Evolutionary conservation across 2,797 vertebrate genomes (phyloP).

Genomic region (Oreortyx pictus): DNA sequence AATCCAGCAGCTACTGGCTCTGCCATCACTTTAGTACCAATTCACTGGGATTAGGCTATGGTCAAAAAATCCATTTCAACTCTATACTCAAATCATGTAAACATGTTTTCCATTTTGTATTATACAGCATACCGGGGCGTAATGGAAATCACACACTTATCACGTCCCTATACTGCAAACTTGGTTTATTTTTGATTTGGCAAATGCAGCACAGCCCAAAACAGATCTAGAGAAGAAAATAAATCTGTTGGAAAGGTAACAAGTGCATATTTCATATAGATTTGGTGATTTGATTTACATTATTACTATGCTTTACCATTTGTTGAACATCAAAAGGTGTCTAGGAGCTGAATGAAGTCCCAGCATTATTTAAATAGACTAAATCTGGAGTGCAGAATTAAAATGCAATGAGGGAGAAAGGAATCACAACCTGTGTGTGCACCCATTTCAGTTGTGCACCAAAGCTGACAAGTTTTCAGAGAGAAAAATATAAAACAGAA

Average conservation of each 20-base stretch:
- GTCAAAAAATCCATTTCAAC: constrained; percentile 61
- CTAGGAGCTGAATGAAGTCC: not conserved
- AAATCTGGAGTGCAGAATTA: constrained; percentile 13
- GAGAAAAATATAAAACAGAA: not conserved
- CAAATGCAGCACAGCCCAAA: constrained; percentile 26
- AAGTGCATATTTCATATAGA: constrained; percentile 17
- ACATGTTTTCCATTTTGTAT: constrained; percentile 35
- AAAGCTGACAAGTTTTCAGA: not conserved
- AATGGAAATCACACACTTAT: constrained; percentile 31
- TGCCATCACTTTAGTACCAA: constrained; percentile 35
- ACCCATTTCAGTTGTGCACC: not conserved
- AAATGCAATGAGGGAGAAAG: not conserved
- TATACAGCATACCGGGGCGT: not conserved
- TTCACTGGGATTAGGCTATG: constrained; percentile 7
- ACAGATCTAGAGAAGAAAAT: constrained; percentile 47
- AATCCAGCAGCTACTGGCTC: not conserved
- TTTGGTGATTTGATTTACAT: constrained; percentile 53
- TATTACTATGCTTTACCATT: constrained; percentile 39
- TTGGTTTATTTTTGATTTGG: constrained; percentile 42
- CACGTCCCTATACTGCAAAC: not conserved
- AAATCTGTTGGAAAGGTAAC: constrained; percentile 55
- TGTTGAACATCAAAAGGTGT: constrained; percentile 19
- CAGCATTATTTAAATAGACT: constrained; percentile 28
- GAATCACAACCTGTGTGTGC: not conserved
- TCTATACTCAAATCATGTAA: constrained; percentile 12